Evolutionary conservation across 2,797 vertebrate species (phyloP).

Genomic region (Allochrocebus solatus): DNA sequence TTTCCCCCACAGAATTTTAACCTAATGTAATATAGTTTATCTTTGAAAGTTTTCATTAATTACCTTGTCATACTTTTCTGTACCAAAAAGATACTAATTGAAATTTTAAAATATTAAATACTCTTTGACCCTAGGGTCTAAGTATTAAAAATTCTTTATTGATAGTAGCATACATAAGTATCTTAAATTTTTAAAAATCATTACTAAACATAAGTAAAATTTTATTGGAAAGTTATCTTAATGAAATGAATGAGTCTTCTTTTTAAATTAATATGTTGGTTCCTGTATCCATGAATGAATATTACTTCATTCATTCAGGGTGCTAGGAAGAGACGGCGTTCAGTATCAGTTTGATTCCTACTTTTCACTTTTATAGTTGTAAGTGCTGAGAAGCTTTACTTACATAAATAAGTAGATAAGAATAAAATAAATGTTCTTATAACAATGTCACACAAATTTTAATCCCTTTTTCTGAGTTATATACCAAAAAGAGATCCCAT

Average conservation of each 20-base stretch:
- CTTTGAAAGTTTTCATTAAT: background rate
- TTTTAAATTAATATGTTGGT: background rate
- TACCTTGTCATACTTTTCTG: background rate
- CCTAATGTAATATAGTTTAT: background rate
- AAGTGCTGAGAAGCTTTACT: background rate
- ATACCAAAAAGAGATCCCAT: background rate
- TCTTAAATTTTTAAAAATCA: background rate
- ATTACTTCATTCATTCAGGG: background rate
- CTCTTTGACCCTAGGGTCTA: background rate
- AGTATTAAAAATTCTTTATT: background rate
- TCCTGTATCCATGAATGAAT: background rate
- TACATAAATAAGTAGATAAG: background rate
- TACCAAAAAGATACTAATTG: background rate
- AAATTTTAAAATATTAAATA: conserved; percentile 1
- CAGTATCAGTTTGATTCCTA: background rate
- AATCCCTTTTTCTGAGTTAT: background rate
- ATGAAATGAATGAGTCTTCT: background rate
- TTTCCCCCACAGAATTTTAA: conserved; percentile 11
- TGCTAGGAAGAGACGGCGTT: background rate
- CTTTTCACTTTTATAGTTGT: background rate
- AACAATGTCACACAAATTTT: background rate
- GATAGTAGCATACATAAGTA: background rate
- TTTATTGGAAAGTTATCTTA: background rate
- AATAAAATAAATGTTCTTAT: background rate
- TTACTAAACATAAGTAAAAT: background rate